Base-by-base conservation (phyloP, 1,140 invertebrate species). In the Chelonus insularis region DNA sequence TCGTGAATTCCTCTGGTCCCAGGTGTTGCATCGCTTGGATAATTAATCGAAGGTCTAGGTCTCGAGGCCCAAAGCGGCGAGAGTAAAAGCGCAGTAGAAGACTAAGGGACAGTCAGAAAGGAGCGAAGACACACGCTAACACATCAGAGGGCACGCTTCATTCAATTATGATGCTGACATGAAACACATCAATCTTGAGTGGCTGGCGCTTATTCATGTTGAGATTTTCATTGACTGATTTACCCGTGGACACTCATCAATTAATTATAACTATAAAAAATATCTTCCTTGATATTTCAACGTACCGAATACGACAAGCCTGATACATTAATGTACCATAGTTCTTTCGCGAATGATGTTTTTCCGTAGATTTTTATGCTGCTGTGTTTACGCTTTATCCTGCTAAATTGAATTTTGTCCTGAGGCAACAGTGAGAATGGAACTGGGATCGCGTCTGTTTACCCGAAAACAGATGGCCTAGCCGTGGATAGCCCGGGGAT, bases 111-210 rank as follows among this genome's bases (percentile, higher is more conserved):
- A 75, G 64, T 61, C 63, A 60, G 62, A 63, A 41, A 56, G 67
- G 60, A 43, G 64, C 63, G 68, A 51, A 57, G 29, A 43, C 59
- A 48, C 50, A 45, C 67, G 70, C 72, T 72, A 73, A 76, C 72
- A 73, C 69, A 72, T 11, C 65, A 65, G 66, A 69, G 67, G 32
- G 52, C 66, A 64, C 68, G 72, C 72, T 69, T 76, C 75, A 78
- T 80, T 80, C 76, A 79, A 78, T 80, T 80, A 80, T 77, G 73
- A 74, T 67, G 65, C 76, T 73, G 75, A 77, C 74, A 76, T 67
- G 68, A 57, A 59, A 61, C 68, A 65, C 74, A 78, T 78, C 76
- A 76, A 78, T 78, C 76, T 76, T 78, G 47, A 8, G 7, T 14
- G 41, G 37, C 11, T 14, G 37, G 41, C 41, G 41, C 41, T 43